Evolutionary conservation across 1,140 invertebrate species (phyloP).

Genomic region (Aphaenogaster floridana): DNA sequence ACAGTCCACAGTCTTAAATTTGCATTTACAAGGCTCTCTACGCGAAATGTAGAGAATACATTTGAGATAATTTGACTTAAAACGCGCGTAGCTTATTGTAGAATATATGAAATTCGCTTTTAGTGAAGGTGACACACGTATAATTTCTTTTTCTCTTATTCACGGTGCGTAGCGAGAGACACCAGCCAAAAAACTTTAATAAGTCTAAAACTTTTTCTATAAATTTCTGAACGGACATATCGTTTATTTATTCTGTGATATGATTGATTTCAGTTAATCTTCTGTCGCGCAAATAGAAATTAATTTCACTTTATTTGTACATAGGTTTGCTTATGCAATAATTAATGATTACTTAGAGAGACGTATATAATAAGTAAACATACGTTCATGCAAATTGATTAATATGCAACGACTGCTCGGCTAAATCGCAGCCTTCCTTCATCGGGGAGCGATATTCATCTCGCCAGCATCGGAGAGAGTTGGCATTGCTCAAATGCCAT

Average conservation of each 20-base stretch:
- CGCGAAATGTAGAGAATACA: not conserved
- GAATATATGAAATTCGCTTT: slow-evolving; percentile 1
- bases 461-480: not conserved
- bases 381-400: slow-evolving; percentile 26
- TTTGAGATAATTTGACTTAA: slow-evolving; percentile 13
- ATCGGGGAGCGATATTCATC: slow-evolving; percentile 3
- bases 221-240: not conserved
- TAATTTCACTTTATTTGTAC: not conserved
- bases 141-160: not conserved
- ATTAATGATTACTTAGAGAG: slow-evolving; percentile 22
- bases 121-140: not conserved
- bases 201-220: not conserved
- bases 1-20: not conserved
- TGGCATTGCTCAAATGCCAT: slow-evolving; percentile 48
- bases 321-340: not conserved
- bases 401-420: not conserved
- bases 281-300: not conserved
- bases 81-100: not conserved
- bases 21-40: not conserved
- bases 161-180: not conserved
- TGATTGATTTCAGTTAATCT: slow-evolving; percentile 6
- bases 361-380: not conserved
- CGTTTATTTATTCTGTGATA: not conserved
- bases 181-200: not conserved
- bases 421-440: slow-evolving; percentile 33